A percentile compares a stretch with the other conserved stretches of the same genome.
Conservation (phyloP, 2,797 vertebrate genomes). For the Peromyscus melanophrys region DNA sequence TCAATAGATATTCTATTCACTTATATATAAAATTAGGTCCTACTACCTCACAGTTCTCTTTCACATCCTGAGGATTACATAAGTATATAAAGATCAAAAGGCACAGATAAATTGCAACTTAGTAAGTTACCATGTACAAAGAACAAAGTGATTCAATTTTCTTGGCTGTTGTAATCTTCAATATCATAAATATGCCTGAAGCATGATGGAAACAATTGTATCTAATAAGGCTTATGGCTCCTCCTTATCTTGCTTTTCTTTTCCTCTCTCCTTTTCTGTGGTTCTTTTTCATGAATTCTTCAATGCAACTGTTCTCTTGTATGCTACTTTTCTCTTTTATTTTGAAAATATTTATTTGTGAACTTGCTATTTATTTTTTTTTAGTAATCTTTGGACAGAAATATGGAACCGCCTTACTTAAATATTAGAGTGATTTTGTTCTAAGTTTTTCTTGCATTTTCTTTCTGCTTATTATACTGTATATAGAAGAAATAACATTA, state of each 20-base stretch:
- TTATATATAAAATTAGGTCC: constrained; percentile 83
- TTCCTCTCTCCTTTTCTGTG: neutral
- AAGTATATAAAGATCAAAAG: constrained; percentile 84
- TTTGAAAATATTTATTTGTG: neutral
- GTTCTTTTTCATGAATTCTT: neutral
- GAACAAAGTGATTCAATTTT: constrained; percentile 86
- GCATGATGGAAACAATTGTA: constrained; percentile 79
- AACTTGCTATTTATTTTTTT: neutral
- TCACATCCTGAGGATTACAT: constrained; percentile 81
- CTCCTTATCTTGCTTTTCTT: constrained; percentile 61
- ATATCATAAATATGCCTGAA: constrained; percentile 81
- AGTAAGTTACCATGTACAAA: constrained; percentile 80
- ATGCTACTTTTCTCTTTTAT: neutral
- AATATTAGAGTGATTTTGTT: neutral
- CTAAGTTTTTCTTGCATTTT: neutral
- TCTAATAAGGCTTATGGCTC: constrained; percentile 53
- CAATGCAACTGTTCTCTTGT: neutral
- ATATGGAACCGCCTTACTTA: neutral
- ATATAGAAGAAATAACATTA: no score
- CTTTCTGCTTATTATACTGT: constrained; percentile 61
- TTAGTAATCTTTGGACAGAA: neutral
- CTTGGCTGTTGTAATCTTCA: constrained; percentile 82
- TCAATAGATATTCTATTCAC: constrained; percentile 79
- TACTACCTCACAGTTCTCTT: constrained; percentile 55
- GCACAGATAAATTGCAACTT: constrained; percentile 83